These are phyloP conservation scores for Nothobranchius furzeri DNA, from an alignment of 2,113 vertebrate genomes.

Conservation along the genomic window DNA sequence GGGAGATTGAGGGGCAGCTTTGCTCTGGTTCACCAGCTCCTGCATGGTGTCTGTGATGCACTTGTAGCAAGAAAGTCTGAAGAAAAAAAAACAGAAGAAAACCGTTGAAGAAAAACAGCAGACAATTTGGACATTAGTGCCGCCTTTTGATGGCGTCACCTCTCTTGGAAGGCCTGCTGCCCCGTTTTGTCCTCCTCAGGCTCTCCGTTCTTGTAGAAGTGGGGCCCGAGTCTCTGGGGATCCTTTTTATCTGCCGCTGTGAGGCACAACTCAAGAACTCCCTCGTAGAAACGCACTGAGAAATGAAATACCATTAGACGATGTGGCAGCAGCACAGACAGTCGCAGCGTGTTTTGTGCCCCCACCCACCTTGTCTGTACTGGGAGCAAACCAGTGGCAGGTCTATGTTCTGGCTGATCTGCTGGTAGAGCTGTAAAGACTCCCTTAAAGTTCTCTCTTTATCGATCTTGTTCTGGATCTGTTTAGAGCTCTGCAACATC, in stretches of 20 bases:
- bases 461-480: slow-evolving; percentile 90
- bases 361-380: slow-evolving; percentile 95
- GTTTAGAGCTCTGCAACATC: slow-evolving; percentile 90
- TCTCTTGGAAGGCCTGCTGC: slow-evolving; percentile 93
- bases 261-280: slow-evolving; percentile 93
- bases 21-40: slow-evolving; percentile 96
- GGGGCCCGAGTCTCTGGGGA: slow-evolving; percentile 92
- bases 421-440: slow-evolving; percentile 92
- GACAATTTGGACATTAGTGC: not conserved
- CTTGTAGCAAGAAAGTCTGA: slow-evolving; percentile 92
- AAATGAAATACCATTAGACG: slow-evolving; percentile 3
- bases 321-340: not conserved
- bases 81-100: not conserved
- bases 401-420: slow-evolving; percentile 95
- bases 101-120: not conserved
- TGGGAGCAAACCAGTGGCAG: slow-evolving; percentile 91
- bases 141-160: slow-evolving; percentile 60
- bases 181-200: slow-evolving; percentile 93
- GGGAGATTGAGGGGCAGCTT: slow-evolving; percentile 96
- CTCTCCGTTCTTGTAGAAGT: slow-evolving; percentile 97
- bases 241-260: slow-evolving; percentile 96
- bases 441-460: slow-evolving; percentile 91
- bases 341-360: not conserved
- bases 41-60: slow-evolving; percentile 98
- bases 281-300: slow-evolving; percentile 96